Evolutionary conservation across 2,888 invertebrate genomes (phyloP).

Genomic region (Ligdia adustata): DNA sequence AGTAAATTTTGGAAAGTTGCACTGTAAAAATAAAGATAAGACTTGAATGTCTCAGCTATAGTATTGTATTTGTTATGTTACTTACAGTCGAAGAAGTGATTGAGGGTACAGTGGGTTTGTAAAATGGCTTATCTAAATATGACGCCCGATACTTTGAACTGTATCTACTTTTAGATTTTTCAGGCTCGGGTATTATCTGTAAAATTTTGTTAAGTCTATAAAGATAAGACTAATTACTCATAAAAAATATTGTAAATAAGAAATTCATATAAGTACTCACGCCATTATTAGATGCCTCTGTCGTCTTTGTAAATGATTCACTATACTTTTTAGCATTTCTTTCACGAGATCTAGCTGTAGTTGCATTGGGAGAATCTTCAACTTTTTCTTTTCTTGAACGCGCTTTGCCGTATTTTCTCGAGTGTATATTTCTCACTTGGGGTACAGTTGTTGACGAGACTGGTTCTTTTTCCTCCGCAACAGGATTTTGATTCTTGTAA

Average conservation of each 20-base stretch:
- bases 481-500: conserved; percentile 57
- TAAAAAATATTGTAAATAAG: conserved; percentile 1
- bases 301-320: conserved; percentile 68
- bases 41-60: conserved; percentile 14
- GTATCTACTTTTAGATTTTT: conserved; percentile 80
- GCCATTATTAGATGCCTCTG: conserved; percentile 70
- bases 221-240: conserved; percentile 4
- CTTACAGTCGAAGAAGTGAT: conserved; percentile 82
- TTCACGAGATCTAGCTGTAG: conserved; percentile 54
- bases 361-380: conserved; percentile 44
- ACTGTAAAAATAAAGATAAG: conserved; percentile 26
- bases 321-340: conserved; percentile 63
- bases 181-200: conserved; percentile 73
- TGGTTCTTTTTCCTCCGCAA: conserved; percentile 45
- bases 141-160: conserved; percentile 85
- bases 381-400: conserved; percentile 46
- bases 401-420: conserved; percentile 59
- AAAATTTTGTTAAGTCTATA: too few relatives aligned
- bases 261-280: conserved; percentile 60
- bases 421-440: conserved; percentile 69
- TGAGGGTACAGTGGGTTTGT: conserved; percentile 86
- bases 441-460: conserved; percentile 50
- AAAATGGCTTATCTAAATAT: conserved; percentile 82
- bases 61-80: conserved; percentile 43
- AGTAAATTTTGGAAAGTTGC: conserved; percentile 38